These are phyloP conservation scores for Eristalis tenax DNA, from an alignment of 2,888 invertebrate species.

Conservation along the genomic window DNA sequence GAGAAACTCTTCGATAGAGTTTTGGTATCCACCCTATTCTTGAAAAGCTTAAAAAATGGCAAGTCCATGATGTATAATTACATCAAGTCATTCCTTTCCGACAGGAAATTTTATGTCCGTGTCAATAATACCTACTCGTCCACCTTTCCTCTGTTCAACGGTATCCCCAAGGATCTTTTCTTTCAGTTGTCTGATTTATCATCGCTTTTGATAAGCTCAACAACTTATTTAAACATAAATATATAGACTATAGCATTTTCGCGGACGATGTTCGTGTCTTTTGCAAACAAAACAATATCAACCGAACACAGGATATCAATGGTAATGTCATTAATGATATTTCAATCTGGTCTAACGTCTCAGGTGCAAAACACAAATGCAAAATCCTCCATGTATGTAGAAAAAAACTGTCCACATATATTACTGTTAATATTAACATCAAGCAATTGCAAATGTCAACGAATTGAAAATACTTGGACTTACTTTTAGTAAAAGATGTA, in stretches of 20 bases:
- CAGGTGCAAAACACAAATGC: not conserved
- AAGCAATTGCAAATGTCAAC: not conserved
- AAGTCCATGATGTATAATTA: not conserved
- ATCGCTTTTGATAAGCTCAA: slow-evolving; percentile 18
- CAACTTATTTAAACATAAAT: not conserved
- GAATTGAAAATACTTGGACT: slow-evolving; percentile 5
- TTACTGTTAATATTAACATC: not conserved
- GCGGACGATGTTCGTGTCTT: slow-evolving; percentile 6
- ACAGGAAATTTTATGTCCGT: not conserved
- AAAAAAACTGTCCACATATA: not conserved
- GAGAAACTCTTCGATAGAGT: too few species aligned
- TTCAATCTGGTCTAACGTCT: not conserved
- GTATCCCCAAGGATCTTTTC: slow-evolving; percentile 4
- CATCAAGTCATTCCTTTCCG: not conserved
- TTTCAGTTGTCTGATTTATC: slow-evolving; percentile 20
- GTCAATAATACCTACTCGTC: not conserved
- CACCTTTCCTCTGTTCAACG: not conserved
- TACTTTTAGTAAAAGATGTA: not conserved
- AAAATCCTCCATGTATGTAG: slow-evolving; percentile 15
- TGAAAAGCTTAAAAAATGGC: too few species aligned
- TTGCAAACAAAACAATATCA: not conserved
- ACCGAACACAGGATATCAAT: not conserved
- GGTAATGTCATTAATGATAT: not conserved
- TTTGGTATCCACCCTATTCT: too few species aligned
- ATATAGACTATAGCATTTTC: not conserved